Base-by-base conservation (phyloP, 2,888 invertebrate species). In the Lymantria monacha region DNA sequence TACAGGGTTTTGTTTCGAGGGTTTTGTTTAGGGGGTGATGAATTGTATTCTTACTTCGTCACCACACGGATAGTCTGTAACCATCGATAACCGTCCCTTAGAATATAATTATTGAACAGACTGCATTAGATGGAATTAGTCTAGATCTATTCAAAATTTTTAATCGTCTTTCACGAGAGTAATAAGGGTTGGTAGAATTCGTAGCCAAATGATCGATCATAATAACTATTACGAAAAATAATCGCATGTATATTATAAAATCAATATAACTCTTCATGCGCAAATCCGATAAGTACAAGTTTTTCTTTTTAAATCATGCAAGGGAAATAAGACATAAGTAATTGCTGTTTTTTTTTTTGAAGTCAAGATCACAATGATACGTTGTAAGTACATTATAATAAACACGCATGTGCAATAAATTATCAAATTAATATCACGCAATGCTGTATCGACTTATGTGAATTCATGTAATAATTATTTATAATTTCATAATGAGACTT, bases 291-390 rank as follows among this genome's bases (percentile, higher is more conserved):
- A 2, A 14, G 12, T 33, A 44, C 10, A 33, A 12, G n/a, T 10
- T 36, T 14, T 9, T 22, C n/a, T n/a, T n/a, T n/a, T n/a, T 13
- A 33, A 44, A 9, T 8, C 36, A 44, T 44, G 44, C 44, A 44
- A 44, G 30, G 44, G 44, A 33, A 36, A 33, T 44, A 14, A 36
- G 44, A 15, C 33, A 44, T 14, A 8, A 22, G 12, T 30, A 30
- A 43, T 31, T 15, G 12, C 7, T 30, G 8, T 33, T 13, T 31
- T 31, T 44, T n/a, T n/a, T n/a, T n/a, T n/a, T n/a, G n/a, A 36
- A 44, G 44, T 33, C 44, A 44, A 44, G 44, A 44, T 41, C 41
- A 14, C 12, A 41, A 10, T 38, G 22, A 22, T 33, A 33, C 33
- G 7, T n/a, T 33, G 33, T 22, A 22, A 33, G 33, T 10, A 11